Conservation (phyloP, 1,140 invertebrate species). For the Drosophila littoralis region DNA sequence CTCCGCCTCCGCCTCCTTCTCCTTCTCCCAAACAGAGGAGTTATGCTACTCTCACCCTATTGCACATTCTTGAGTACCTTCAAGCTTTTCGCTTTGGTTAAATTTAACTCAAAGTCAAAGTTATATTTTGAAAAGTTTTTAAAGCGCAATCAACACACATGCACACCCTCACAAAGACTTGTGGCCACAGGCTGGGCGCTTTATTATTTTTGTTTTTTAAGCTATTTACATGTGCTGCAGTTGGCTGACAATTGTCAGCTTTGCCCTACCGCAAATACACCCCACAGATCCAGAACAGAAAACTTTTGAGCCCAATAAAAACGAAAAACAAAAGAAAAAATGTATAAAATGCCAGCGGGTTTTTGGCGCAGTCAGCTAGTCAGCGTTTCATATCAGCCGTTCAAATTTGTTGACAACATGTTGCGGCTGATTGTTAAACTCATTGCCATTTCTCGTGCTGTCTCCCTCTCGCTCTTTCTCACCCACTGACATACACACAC, state of each 20-base stretch:
- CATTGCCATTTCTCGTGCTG: slow-evolving; percentile 17
- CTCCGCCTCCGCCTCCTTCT: neutral
- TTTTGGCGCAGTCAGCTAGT: slow-evolving; percentile 64
- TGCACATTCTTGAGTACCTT: slow-evolving; percentile 34
- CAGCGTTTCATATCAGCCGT: slow-evolving; percentile 60
- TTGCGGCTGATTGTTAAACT: slow-evolving; percentile 67
- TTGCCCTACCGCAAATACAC: neutral
- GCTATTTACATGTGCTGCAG: slow-evolving; percentile 72
- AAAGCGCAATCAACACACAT: slow-evolving; percentile 27
- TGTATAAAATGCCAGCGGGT: slow-evolving; percentile 55
- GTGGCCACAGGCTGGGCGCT: slow-evolving; percentile 42
- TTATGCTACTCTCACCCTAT: slow-evolving; percentile 4
- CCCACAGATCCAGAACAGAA: no score
- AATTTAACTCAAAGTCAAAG: slow-evolving; percentile 33
- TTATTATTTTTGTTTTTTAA: slow-evolving; percentile 55
- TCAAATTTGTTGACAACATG: slow-evolving; percentile 80
- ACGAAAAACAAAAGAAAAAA: slow-evolving; percentile 26
- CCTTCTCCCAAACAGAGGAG: neutral
- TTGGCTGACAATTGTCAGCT: slow-evolving; percentile 56
- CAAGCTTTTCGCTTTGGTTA: slow-evolving; percentile 9
- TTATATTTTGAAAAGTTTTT: slow-evolving; percentile 31
- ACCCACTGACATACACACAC: neutral
- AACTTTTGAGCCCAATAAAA: slow-evolving; percentile 12
- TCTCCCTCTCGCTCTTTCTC: neutral
- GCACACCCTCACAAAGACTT: slow-evolving; percentile 22